Conservation (phyloP, 2,113 vertebrate species). For the Sebastes schlegelii region DNA sequence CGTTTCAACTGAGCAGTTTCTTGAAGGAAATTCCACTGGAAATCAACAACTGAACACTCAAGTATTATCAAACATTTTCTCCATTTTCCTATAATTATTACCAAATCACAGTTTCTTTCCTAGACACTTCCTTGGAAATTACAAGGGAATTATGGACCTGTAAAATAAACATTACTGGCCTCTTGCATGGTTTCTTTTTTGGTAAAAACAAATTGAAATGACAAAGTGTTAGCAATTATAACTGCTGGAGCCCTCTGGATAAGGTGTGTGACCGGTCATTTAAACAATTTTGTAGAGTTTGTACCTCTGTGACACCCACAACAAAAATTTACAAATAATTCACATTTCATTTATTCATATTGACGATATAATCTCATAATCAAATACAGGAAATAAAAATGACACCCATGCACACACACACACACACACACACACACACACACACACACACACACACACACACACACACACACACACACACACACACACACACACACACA, state of each 20-base stretch:
- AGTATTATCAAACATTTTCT: neutral
- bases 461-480: conserved; percentile 17
- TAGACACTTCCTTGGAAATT: too few species aligned
- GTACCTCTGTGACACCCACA: neutral
- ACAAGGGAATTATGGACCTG: neutral
- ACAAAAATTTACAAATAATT: conserved; percentile 15
- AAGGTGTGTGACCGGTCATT: neutral
- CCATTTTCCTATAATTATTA: neutral
- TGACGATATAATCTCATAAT: conserved; percentile 29
- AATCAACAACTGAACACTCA: neutral
- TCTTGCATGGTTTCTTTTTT: neutral
- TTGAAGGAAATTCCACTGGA: neutral
- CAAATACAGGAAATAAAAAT: conserved; percentile 17
- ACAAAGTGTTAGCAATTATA: neutral
- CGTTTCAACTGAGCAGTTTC: neutral
- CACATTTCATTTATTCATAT: conserved; percentile 28
- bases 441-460: conserved; percentile 27
- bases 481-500: conserved; percentile 27
- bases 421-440: conserved; percentile 18
- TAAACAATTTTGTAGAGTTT: neutral
- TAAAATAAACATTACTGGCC: neutral
- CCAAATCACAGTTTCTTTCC: too few species aligned
- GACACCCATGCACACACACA: conserved; percentile 17
- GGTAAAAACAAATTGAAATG: neutral
- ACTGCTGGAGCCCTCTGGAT: neutral